Evolutionary conservation across 1,140 invertebrate genomes (phyloP).

Genomic region (Agrypnia vestita): DNA sequence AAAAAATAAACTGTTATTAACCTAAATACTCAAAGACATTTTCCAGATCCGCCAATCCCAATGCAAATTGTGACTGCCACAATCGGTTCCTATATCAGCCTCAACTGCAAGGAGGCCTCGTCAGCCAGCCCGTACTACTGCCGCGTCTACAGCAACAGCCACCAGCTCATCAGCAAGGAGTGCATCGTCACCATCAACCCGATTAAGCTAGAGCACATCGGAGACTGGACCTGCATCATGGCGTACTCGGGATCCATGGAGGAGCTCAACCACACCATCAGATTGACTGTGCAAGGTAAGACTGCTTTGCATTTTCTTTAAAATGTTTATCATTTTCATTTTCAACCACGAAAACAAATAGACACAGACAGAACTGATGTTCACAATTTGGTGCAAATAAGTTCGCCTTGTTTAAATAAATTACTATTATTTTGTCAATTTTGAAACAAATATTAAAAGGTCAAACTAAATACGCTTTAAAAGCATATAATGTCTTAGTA

Average conservation of each 20-base stretch:
- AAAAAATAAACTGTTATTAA: too few species aligned
- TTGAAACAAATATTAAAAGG: too few species aligned
- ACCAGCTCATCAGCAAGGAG: conserved; percentile 9
- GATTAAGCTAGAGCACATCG: conserved; percentile 45
- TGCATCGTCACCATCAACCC: conserved; percentile 42
- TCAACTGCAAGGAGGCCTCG: conserved; percentile 25
- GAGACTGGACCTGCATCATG: conserved; percentile 54
- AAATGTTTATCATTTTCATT: too few species aligned
- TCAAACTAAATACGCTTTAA: too few species aligned
- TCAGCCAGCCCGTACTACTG: conserved; percentile 37
- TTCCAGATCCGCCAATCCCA: conserved; percentile 1
- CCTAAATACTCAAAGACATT: background rate
- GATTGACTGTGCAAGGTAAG: conserved; percentile 26
- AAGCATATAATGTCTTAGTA: too few species aligned
- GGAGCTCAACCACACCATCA: conserved; percentile 47
- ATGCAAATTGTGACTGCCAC: background rate
- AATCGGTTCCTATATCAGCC: conserved; percentile 31
- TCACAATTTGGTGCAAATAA: too few species aligned
- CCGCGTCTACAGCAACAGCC: conserved; percentile 43
- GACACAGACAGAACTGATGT: too few species aligned
- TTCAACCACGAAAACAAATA: too few species aligned
- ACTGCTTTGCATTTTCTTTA: too few species aligned
- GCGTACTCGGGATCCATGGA: conserved; percentile 36
- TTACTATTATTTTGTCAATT: too few species aligned
- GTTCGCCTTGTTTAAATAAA: too few species aligned